Base-by-base conservation (phyloP, 2,888 invertebrate species). In the Eristalis pertinax region DNA sequence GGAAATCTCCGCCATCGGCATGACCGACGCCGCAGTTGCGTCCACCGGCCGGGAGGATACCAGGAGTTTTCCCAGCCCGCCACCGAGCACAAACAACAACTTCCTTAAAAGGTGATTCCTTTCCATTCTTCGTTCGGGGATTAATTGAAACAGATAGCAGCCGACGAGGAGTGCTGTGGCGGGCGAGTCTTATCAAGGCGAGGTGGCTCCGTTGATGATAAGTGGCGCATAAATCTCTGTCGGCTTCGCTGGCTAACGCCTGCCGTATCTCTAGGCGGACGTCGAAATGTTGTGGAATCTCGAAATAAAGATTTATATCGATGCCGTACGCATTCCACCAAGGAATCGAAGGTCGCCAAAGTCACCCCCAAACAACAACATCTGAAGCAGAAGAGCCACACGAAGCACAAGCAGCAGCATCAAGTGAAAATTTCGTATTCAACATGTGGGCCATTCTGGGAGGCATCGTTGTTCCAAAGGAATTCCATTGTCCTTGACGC, bases 141-240 rank as follows among this genome's bases (percentile, higher is more conserved):
- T 78, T 78, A 72, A 78, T 78, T 78, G 78, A 78, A 78, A 78
- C 72, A 50, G 70, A 78, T 78, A 78, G 72, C 72, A 58, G 19
- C 50, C 58, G 11, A 4, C 32, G 32, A 32, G 22, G 68, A 60
- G 68, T 24, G 19, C 32, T 32, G 32, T 10, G 32, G 32, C 43
- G 41, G 24, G 62, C 58, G 19, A 19, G 4, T 22, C 22, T 64
- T 78, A 50, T 50, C 50, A 8, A 19, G 50, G n/a, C n/a, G 50
- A 19, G 50, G 19, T 50, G 19, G 50, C 50, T 19, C 19, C 50
- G 50, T 56, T 58, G 65, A 72, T 58, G 70, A 78, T 78, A 78
- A 78, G 78, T 72, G 78, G 58, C 64, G 78, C 65, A 78, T 78
- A 78, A 78, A 78, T 78, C 78, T 70, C 64, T n/a, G 64, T 78